Evolutionary conservation across 2,113 vertebrate genomes (phyloP).

Genomic region (Prunella fulvescens): DNA sequence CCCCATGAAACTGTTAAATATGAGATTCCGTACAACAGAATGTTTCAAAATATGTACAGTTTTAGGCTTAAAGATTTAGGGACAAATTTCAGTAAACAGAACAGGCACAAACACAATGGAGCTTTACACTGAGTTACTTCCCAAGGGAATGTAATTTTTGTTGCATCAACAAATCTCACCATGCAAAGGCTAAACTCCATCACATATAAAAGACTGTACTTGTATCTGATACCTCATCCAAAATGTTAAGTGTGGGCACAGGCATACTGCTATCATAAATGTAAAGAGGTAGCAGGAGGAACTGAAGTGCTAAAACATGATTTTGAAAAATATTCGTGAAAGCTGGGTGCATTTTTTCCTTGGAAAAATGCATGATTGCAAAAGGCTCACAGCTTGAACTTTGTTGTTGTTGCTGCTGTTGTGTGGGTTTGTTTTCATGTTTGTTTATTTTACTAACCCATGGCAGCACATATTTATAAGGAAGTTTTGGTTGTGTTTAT

Average conservation of each 20-base stretch:
- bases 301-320: not conserved
- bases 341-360: not conserved
- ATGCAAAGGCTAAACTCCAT: not conserved
- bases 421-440: not conserved
- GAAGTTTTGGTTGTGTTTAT: not conserved
- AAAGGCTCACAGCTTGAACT: not conserved
- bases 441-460: not conserved
- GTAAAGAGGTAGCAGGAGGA: not conserved
- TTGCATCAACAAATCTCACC: not conserved
- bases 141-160: constrained; percentile 9
- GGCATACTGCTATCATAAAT: not conserved
- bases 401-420: not conserved
- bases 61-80: constrained; percentile 57
- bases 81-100: constrained; percentile 65
- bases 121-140: not conserved
- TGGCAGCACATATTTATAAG: not conserved
- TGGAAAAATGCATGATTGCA: not conserved
- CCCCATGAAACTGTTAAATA: constrained; percentile 83
- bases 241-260: not conserved
- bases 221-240: not conserved
- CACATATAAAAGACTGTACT: not conserved
- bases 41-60: constrained; percentile 73
- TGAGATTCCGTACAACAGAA: constrained; percentile 72
- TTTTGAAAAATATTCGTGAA: not conserved
- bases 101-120: constrained; percentile 5